Evolutionary conservation across 2,113 vertebrate species (phyloP).

Genomic region (Prunella fulvescens): DNA sequence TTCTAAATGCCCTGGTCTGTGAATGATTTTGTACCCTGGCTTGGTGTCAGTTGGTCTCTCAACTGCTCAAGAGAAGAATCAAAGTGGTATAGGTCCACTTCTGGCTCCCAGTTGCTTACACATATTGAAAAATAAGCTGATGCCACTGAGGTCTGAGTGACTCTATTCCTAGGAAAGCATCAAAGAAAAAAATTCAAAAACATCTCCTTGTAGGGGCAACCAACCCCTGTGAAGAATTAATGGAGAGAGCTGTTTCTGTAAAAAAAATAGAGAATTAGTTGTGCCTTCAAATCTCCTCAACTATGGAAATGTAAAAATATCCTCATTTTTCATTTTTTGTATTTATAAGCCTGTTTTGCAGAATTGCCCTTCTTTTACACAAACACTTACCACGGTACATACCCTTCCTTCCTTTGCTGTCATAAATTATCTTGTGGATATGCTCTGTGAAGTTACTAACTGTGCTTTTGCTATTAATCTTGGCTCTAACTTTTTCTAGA

Average conservation of each 20-base stretch:
- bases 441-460: background rate
- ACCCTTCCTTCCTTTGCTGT: background rate
- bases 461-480: background rate
- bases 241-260: background rate
- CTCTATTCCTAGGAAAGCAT: background rate
- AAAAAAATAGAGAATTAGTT: background rate
- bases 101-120: background rate
- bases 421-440: background rate
- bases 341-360: background rate
- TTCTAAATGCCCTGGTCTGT: background rate
- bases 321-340: background rate
- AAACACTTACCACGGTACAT: background rate
- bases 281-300: background rate
- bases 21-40: background rate
- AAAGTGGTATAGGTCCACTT: background rate
- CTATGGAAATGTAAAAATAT: slow-evolving; percentile 8
- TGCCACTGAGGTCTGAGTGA: background rate
- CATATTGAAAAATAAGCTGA: background rate
- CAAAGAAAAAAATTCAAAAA: background rate
- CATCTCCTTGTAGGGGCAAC: background rate
- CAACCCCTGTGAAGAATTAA: slow-evolving; percentile 10
- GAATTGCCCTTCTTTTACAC: background rate
- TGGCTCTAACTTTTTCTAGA: background rate
- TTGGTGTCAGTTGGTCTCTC: background rate
- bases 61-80: background rate